Percentiles rank a stretch among this genome's conserved stretches.
Evolutionary conservation across 2,797 vertebrate genomes (phyloP).

Genomic region (Remorina albescens): DNA sequence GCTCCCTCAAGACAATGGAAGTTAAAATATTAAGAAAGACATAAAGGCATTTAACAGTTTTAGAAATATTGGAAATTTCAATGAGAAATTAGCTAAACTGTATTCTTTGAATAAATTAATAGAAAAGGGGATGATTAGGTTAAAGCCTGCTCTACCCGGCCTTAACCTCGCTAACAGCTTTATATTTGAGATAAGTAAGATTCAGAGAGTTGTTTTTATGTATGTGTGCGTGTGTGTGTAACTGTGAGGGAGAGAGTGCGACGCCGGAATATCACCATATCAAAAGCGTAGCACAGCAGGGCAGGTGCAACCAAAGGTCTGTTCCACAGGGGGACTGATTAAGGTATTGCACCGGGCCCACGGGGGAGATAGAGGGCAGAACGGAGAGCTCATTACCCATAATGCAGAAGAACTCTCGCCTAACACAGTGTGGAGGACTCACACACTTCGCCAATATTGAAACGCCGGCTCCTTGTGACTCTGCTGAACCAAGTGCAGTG

Average conservation of each 20-base stretch:
- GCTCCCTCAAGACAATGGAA: background rate
- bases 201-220: conserved; percentile 5
- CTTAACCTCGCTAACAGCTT: conserved; percentile 15
- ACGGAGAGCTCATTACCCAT: conserved; percentile 66
- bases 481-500: background rate
- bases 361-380: conserved; percentile 54
- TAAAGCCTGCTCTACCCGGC: background rate
- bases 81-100: background rate
- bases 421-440: conserved; percentile 20
- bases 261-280: conserved; percentile 49
- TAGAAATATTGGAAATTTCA: background rate
- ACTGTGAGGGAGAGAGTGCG: conserved; percentile 14
- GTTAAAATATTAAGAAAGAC: background rate
- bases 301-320: conserved; percentile 64
- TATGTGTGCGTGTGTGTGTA: background rate
- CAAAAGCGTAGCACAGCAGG: conserved; percentile 49
- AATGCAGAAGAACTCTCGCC: conserved; percentile 46
- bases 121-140: background rate
- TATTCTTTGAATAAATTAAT: background rate
- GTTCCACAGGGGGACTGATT: conserved; percentile 63
- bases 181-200: conserved; percentile 18
- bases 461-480: conserved; percentile 30
- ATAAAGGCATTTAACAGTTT: background rate
- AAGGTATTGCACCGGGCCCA: conserved; percentile 44
- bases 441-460: conserved; percentile 24